A percentile compares a stretch with the other conserved stretches of the same genome.
Conservation (phyloP, 2,797 vertebrate genomes). For the Gephyroberyx darwinii region DNA sequence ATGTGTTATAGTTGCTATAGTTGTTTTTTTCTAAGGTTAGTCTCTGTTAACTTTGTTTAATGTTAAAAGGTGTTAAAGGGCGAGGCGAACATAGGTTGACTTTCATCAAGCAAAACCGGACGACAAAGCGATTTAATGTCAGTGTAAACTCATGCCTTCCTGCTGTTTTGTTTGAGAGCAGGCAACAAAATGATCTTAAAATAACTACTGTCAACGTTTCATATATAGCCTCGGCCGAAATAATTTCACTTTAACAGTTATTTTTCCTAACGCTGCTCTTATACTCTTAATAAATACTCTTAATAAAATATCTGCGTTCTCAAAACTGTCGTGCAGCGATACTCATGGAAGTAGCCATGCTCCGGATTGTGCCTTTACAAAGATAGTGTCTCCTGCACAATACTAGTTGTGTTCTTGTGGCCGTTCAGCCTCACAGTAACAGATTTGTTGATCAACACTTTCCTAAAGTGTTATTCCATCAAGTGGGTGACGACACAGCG, state of each 20-base stretch:
- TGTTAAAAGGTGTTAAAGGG: neutral
- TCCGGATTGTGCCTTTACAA: constrained; percentile 5
- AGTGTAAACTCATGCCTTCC: neutral
- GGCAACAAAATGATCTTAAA: too few relatives aligned
- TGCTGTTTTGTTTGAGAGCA: too few relatives aligned
- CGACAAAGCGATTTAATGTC: constrained; percentile 1
- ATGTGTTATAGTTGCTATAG: neutral
- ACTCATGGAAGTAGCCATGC: neutral
- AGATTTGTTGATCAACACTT: constrained; percentile 54
- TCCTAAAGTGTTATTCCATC: constrained; percentile 45
- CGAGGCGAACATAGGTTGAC: neutral
- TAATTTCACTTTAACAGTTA: neutral
- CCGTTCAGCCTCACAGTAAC: constrained; percentile 54
- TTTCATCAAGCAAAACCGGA: constrained; percentile 17
- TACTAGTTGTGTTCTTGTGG: constrained; percentile 41
- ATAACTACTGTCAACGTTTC: too few relatives aligned
- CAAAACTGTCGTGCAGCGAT: neutral
- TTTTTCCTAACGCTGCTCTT: neutral
- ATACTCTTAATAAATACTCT: too few relatives aligned
- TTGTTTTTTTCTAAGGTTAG: neutral
- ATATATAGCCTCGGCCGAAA: too few relatives aligned
- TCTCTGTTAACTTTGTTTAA: neutral
- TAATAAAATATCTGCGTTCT: too few relatives aligned
- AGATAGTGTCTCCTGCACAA: constrained; percentile 45
- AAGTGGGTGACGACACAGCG: constrained; percentile 67